A percentile compares a stretch with the other conserved stretches of the same genome.
Conservation (phyloP, 2,113 vertebrate genomes). For the Strix aluco region DNA sequence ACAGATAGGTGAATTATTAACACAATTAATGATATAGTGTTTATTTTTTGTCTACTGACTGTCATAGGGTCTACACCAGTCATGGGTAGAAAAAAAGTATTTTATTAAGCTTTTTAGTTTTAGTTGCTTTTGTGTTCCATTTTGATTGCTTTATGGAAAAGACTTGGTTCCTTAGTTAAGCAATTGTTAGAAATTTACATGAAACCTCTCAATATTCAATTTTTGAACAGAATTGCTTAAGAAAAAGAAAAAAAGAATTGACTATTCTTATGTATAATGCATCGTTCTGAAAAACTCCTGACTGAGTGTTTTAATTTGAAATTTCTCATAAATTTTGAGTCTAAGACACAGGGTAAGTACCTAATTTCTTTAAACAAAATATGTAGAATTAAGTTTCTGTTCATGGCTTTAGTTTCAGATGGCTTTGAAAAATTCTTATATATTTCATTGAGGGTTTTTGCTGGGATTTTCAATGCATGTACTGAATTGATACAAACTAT, state of each 20-base stretch:
- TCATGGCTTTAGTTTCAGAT: not conserved
- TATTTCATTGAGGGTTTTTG: not conserved
- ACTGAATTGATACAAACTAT: not conserved
- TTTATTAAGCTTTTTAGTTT: not conserved
- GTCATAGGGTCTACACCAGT: not conserved
- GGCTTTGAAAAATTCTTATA: not conserved
- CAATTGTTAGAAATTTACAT: not conserved
- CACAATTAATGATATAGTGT: not conserved
- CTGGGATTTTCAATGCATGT: not conserved
- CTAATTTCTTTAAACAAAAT: not conserved
- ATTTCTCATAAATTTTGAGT: not conserved
- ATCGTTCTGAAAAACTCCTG: not conserved
- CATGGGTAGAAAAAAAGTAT: not conserved
- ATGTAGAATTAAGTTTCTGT: not conserved
- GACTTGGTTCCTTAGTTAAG: not conserved
- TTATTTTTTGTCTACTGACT: constrained; percentile 21
- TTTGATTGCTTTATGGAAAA: not conserved
- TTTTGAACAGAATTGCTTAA: not conserved
- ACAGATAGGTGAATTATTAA: constrained; percentile 60
- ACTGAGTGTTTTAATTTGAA: not conserved
- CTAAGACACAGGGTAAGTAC: not conserved
- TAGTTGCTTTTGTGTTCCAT: not conserved
- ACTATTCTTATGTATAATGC: not conserved
- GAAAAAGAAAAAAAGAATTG: not conserved
- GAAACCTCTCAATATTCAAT: not conserved